Percentiles rank a stretch among this genome's conserved stretches.
Conservation (phyloP, 2,113 vertebrate genomes). For the Prunella fulvescens region DNA sequence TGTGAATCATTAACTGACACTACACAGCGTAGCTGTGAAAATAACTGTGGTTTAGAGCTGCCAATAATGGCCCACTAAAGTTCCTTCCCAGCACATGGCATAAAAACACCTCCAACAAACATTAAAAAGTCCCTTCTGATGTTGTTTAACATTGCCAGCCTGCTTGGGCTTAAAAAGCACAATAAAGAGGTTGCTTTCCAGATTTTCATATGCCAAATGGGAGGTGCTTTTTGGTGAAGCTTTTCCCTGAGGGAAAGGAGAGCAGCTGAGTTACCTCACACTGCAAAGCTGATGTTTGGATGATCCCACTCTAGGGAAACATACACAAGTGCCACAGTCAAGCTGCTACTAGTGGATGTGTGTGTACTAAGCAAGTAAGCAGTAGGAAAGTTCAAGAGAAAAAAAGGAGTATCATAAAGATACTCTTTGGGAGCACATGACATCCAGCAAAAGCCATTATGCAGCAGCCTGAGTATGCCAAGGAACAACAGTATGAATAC, state of each 20-base stretch:
- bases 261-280: conserved; percentile 5
- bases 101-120: conserved; percentile 11
- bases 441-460: conserved; percentile 17
- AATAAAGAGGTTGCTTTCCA: conserved; percentile 48
- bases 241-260: conserved; percentile 53
- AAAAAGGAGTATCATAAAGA: conserved; percentile 32
- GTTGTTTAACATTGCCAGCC: conserved; percentile 29
- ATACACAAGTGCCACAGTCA: conserved; percentile 65
- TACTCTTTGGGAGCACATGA: conserved; percentile 39
- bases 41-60: conserved; percentile 63
- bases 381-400: conserved; percentile 54
- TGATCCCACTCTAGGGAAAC: conserved; percentile 61
- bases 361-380: conserved; percentile 40
- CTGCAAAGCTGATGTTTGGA: conserved; percentile 42
- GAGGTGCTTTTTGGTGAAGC: conserved; percentile 37
- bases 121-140: conserved; percentile 39
- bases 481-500: conserved; percentile 38
- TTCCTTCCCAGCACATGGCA: conserved; percentile 53
- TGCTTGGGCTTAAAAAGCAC: conserved; percentile 30
- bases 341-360: conserved; percentile 66
- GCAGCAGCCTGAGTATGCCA: neutral
- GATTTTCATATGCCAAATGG: conserved; percentile 54
- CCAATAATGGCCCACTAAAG: conserved; percentile 55
- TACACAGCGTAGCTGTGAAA: conserved; percentile 65
- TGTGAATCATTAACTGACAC: conserved; percentile 67